Evolutionary conservation across 2,888 invertebrate genomes (phyloP), one percentile per base, ranked within the genome.

Genomic region (Empis livida): DNA sequence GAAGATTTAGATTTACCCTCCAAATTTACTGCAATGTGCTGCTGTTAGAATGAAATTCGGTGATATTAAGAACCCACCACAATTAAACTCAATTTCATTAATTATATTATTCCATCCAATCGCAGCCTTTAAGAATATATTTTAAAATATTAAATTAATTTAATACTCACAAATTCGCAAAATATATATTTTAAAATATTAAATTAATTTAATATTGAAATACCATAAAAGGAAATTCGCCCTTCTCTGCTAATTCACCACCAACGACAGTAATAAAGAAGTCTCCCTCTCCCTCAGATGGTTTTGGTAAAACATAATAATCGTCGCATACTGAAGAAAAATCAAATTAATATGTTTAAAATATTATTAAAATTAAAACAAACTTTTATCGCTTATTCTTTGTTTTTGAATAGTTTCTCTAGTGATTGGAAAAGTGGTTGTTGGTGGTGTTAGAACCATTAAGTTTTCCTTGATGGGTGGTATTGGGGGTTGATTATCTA

Each of bases 1-100:
- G 30, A 10, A 30, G 47, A n/a, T 3, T 9, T 27, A 27, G 6
- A 41, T 48, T 49, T 51, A 65, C 65, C 61, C 63, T 1, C 58
- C 57, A 11, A 59, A 48, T 23, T 54, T 45, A 1, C 63, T 59
- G 48, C 68, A 68, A 54, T 68, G 68, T 5, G 67, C 68, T 27
- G 66, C 64, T 3, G 67, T 65, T 10, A 68, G 30, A 1, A 66
- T 59, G 49, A 58, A 67, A 23, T 53, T 58, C 23, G 63, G 59
- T 47, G 66, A 66, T 42, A 68, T 63, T 43, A 68, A 51, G 49
- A 65, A 63, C 14, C 67, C 68, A 10, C 67, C 68, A 43, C 68
- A 68, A 51, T 64, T 65, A 53, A 64, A 68, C 15, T 61, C 59
- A 11, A 63, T 57, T 46, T 46, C 32, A 41, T 27, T 27, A 9